phyloP scores from a whole-genome alignment of 2,113 vertebrate species.

The Conger conger region DNA sequence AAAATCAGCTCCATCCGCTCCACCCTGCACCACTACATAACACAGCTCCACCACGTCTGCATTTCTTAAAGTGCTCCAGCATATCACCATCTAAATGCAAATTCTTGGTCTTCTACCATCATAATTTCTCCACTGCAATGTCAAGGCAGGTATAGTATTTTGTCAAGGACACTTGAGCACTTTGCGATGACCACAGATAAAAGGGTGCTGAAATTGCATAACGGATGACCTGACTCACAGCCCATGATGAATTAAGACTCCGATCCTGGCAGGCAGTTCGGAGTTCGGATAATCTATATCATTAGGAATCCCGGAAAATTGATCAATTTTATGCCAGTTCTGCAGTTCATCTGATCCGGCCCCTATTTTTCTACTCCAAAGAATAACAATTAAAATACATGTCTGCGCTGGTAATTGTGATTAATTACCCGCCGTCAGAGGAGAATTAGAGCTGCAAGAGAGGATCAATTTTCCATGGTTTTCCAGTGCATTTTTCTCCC shows the following conservation, averaged over 20 bases:
- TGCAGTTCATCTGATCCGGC: constrained; percentile 60
- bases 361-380: constrained; percentile 59
- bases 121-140: constrained; percentile 9
- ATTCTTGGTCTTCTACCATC: background rate
- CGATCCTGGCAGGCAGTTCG: constrained; percentile 40
- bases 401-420: constrained; percentile 72
- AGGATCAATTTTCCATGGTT: constrained; percentile 70
- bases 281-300: constrained; percentile 68
- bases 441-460: constrained; percentile 61
- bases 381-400: constrained; percentile 64
- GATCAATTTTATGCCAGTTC: constrained; percentile 60
- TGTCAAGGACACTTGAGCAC: constrained; percentile 12
- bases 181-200: constrained; percentile 13
- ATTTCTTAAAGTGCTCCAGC: background rate
- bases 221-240: constrained; percentile 29
- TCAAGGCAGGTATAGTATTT: constrained; percentile 10
- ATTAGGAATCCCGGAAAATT: constrained; percentile 65
- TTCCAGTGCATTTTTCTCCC: constrained; percentile 53
- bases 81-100: background rate
- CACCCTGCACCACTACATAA: background rate
- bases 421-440: constrained; percentile 65
- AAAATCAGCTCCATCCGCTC: background rate
- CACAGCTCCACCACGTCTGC: background rate
- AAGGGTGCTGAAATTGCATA: constrained; percentile 25
- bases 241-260: constrained; percentile 57